Percentiles rank a stretch among this genome's conserved stretches.
Evolutionary conservation across 2,797 vertebrate genomes (phyloP).

Genomic region (Coregonus suidteri): DNA sequence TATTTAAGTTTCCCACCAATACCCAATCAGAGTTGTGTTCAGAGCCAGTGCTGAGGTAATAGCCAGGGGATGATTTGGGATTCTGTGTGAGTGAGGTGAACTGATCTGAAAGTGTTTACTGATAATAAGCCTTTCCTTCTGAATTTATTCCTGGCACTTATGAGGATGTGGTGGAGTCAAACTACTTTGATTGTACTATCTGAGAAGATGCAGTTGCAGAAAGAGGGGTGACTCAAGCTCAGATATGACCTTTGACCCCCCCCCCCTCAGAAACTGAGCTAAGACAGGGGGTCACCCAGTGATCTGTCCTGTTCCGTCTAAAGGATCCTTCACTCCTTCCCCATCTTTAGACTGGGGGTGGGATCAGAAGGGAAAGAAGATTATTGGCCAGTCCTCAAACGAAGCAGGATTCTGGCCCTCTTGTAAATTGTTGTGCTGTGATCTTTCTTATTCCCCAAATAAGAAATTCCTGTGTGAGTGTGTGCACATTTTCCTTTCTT

Average conservation of each 20-base stretch:
- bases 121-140: slow-evolving; percentile 46
- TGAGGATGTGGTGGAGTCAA: slow-evolving; percentile 58
- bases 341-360: background rate
- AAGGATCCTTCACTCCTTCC: slow-evolving; percentile 23
- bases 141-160: slow-evolving; percentile 54
- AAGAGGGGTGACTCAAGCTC: background rate
- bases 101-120: slow-evolving; percentile 22
- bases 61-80: slow-evolving; percentile 22
- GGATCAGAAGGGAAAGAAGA: slow-evolving; percentile 31
- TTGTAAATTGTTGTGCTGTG: slow-evolving; percentile 74
- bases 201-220: slow-evolving; percentile 8
- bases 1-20: slow-evolving; percentile 18
- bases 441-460: slow-evolving; percentile 70
- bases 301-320: slow-evolving; percentile 9
- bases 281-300: slow-evolving; percentile 14
- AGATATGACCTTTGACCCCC: slow-evolving; percentile 19
- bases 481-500: slow-evolving; percentile 35
- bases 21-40: slow-evolving; percentile 37
- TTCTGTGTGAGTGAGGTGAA: slow-evolving; percentile 16
- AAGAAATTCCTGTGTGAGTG: slow-evolving; percentile 60
- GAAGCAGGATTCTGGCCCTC: slow-evolving; percentile 39
- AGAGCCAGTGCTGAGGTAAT: slow-evolving; percentile 1
- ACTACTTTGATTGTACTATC: slow-evolving; percentile 65
- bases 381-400: slow-evolving; percentile 31
- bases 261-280: slow-evolving; percentile 14